These are phyloP conservation scores for Megastigmus dorsalis DNA, from an alignment of 2,888 invertebrate genomes.

Conservation along the genomic window DNA sequence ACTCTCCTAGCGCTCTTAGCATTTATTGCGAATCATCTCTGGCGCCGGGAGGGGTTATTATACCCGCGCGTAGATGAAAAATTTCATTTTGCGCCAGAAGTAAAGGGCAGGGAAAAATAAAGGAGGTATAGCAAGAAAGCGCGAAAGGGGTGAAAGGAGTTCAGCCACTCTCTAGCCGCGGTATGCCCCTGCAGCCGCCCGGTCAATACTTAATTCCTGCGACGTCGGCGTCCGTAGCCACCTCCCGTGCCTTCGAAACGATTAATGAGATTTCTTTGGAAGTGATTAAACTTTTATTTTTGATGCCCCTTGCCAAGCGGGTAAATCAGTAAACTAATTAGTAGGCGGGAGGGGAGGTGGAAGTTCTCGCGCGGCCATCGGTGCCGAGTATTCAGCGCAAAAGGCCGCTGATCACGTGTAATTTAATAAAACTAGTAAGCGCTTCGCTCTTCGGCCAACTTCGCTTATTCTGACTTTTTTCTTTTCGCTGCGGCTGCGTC, in stretches of 20 bases:
- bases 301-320: background rate
- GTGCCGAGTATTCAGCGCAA: background rate
- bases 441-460: too few species aligned
- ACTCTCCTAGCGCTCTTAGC: background rate
- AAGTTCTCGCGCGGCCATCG: conserved; percentile 18
- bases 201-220: conserved; percentile 49
- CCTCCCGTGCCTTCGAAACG: conserved; percentile 17
- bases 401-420: conserved; percentile 38
- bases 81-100: conserved; percentile 24
- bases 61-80: too few species aligned
- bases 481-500: too few species aligned
- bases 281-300: conserved; percentile 52
- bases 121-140: background rate
- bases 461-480: too few species aligned
- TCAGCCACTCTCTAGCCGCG: too few species aligned
- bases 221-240: too few species aligned
- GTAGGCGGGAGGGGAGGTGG: too few species aligned
- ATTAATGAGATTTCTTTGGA: conserved; percentile 52
- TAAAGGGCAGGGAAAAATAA: background rate
- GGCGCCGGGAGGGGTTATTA: background rate
- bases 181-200: too few species aligned
- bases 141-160: background rate
- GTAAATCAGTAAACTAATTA: conserved; percentile 25
- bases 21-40: conserved; percentile 16
- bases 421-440: conserved; percentile 37